Percentiles rank a stretch among this genome's conserved stretches.
Conservation (phyloP, 2,888 invertebrate genomes). For the Iselma pallidipennis region DNA sequence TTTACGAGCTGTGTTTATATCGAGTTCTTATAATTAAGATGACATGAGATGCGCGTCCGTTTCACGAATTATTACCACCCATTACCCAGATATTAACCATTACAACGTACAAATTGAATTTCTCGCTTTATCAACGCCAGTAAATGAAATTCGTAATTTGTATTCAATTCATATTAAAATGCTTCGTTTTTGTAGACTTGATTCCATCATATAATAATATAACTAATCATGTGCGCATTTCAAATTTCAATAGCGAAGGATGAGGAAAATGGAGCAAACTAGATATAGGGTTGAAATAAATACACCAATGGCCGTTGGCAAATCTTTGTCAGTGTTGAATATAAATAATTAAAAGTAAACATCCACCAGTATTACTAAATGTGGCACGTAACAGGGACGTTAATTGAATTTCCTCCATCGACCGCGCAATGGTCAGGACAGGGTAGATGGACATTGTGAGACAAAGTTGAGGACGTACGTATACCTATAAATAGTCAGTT, state of each 20-base stretch:
- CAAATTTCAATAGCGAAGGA: too few relatives aligned
- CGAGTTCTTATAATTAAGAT: constrained; percentile 33
- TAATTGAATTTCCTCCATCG: constrained; percentile 29
- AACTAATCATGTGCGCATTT: too few relatives aligned
- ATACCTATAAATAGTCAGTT: too few relatives aligned
- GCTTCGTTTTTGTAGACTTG: too few relatives aligned
- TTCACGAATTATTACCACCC: constrained; percentile 32
- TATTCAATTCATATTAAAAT: too few relatives aligned
- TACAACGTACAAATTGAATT: constrained; percentile 32
- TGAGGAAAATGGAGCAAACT: constrained; percentile 1
- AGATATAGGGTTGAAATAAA: constrained; percentile 33
- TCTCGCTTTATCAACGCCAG: constrained; percentile 29
- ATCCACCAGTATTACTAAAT: constrained; percentile 25
- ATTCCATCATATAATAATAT: too few relatives aligned
- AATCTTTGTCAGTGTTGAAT: constrained; percentile 35
- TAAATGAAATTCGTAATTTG: too few relatives aligned
- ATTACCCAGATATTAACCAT: constrained; percentile 32
- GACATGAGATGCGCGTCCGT: constrained; percentile 28
- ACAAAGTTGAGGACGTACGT: too few relatives aligned
- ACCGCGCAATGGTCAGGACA: too few relatives aligned
- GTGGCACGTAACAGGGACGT: constrained; percentile 17
- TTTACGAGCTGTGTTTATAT: constrained; percentile 32
- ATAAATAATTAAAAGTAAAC: constrained; percentile 47
- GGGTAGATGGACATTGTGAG: too few relatives aligned
- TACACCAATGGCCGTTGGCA: constrained; percentile 23